Evolutionary conservation across 1,140 invertebrate species (phyloP), one percentile per base, ranked within the genome.

Genomic region (Drosophila parabipectinata): DNA sequence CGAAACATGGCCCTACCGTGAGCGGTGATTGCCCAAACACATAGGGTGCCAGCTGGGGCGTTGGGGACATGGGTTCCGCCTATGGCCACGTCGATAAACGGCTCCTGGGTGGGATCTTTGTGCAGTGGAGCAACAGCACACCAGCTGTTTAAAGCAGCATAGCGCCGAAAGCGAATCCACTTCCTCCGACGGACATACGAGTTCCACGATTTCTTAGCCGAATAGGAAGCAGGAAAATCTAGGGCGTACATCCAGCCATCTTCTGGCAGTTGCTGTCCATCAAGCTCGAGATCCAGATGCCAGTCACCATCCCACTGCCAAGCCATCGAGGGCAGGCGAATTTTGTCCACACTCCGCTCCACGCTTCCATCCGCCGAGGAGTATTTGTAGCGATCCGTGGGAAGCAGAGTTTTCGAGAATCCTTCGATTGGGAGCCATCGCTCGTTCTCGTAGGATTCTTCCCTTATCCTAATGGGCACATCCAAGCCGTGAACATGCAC

Each of bases 301-400:
- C 98, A 99, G 75, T 97, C 96, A 3, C 95, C 95, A 93, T 98
- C 97, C 97, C 97, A 98, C 83, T 97, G 95, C 98, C 98, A 98
- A 63, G 97, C 96, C 94, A 97, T 95, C 0, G 97, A 98, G 18
- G 97, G 97, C 24, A 98, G 92, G 76, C 96, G 93, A 47, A 98
- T 97, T 83, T 95, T 95, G 77, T 97, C 95, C 63, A 97, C 95
- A 26, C 95, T 94, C 54, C 96, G 93, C 79, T 97, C 95, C 52
- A 94, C 93, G 21, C 94, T 94, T 3, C 98, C 98, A 94, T 97
- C 96, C 82, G 94, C 94, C 89, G 95, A 96, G 1, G 97, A 97
- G 93, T 96, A 98, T 81, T 95, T 95, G 85, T 95, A 96, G 61
- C 97, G 94, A 91, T 98, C 97, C 34, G 97, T 98, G 45, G 97